Conservation (phyloP, 1,140 invertebrate genomes). For the Temnothorax curvispinosus region DNA sequence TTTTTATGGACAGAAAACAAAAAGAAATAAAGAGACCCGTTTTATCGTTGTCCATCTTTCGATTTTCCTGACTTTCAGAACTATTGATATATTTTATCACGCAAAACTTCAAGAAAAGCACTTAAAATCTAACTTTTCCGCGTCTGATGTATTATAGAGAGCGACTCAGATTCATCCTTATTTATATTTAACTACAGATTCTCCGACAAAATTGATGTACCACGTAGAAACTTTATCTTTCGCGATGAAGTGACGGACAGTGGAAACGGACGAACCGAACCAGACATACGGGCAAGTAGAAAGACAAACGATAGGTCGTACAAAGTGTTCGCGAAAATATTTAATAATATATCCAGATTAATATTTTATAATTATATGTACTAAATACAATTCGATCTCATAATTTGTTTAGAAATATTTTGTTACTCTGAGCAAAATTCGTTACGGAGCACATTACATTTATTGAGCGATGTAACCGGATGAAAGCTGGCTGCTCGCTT, state of each 20-base stretch:
- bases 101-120: neutral
- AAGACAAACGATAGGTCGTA: neutral
- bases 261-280: neutral
- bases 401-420: neutral
- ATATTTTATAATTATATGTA: neutral
- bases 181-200: constrained; percentile 20
- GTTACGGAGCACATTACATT: neutral
- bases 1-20: neutral
- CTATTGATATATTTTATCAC: neutral
- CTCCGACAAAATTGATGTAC: neutral
- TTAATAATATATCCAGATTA: neutral
- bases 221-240: neutral
- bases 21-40: neutral
- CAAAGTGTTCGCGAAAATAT: neutral
- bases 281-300: neutral
- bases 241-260: neutral
- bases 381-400: neutral
- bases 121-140: neutral
- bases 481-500: neutral
- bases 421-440: neutral
- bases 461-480: constrained; percentile 10
- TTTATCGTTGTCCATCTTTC: neutral
- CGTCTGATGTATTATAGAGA: neutral
- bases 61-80: neutral
- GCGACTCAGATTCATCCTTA: neutral